Evolutionary conservation across 2,888 invertebrate species (phyloP).

Genomic region (Thelaira solivaga): DNA sequence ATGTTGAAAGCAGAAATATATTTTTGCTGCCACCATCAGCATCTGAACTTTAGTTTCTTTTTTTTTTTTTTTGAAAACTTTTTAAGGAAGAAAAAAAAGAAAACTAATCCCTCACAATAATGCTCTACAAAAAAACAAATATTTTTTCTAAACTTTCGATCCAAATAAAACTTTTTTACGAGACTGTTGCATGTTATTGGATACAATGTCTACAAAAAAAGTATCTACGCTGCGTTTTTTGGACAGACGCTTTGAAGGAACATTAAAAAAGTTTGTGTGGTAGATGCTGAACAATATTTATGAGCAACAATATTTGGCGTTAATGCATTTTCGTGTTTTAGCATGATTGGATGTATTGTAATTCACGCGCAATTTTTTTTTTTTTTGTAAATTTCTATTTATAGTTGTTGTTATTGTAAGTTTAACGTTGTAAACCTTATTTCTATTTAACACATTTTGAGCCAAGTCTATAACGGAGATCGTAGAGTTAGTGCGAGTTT

Average conservation of each 20-base stretch:
- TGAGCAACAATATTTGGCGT: slow-evolving; percentile 76
- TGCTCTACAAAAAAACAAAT: slow-evolving; percentile 57
- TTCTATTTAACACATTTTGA: slow-evolving; percentile 57
- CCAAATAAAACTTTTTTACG: background rate
- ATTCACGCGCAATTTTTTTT: slow-evolving; percentile 69
- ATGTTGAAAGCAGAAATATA: background rate
- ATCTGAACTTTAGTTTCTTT: slow-evolving; percentile 16
- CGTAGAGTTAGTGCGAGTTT: slow-evolving; percentile 8
- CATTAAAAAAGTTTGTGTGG: background rate
- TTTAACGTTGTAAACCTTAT: slow-evolving; percentile 48
- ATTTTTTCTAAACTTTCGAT: slow-evolving; percentile 45
- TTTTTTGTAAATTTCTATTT: slow-evolving; percentile 60
- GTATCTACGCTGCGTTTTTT: slow-evolving; percentile 32
- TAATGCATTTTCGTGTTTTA: slow-evolving; percentile 77
- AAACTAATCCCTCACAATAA: slow-evolving; percentile 55
- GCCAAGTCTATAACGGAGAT: slow-evolving; percentile 56
- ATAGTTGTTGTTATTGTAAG: slow-evolving; percentile 39
- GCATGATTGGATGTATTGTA: slow-evolving; percentile 74
- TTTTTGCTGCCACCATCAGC: slow-evolving; percentile 39
- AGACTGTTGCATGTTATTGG: background rate
- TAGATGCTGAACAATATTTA: slow-evolving; percentile 71
- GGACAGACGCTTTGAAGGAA: background rate
- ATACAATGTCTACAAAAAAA: slow-evolving; percentile 13
- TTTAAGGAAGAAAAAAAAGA: background rate
- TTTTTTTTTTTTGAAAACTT: background rate